phyloP scores from a whole-genome alignment of 2,113 vertebrate species.

The Melanocharis versteri region DNA sequence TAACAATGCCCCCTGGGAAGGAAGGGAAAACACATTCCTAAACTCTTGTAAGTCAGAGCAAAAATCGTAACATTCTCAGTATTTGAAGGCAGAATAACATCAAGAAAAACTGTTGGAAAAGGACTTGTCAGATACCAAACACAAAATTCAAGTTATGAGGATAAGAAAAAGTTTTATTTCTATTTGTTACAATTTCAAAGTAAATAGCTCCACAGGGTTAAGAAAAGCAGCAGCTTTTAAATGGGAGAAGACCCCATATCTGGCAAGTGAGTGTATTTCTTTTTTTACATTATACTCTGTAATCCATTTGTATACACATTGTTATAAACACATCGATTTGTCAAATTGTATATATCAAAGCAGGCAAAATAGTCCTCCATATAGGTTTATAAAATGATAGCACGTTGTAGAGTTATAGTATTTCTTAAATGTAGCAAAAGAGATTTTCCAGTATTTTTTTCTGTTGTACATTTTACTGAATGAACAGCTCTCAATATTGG shows the following conservation, averaged over 20 bases:
- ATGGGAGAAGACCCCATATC: not conserved
- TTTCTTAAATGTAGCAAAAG: not conserved
- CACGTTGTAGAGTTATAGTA: not conserved
- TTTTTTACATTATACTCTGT: not conserved
- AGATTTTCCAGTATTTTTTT: not conserved
- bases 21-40: slow-evolving; percentile 30
- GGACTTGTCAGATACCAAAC: not conserved
- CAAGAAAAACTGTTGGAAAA: slow-evolving; percentile 23
- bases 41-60: slow-evolving; percentile 34
- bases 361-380: not conserved
- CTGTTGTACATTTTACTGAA: not conserved
- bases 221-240: not conserved
- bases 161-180: slow-evolving; percentile 25
- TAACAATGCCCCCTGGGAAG: slow-evolving; percentile 56
- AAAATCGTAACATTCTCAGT: slow-evolving; percentile 39
- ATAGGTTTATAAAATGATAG: not conserved
- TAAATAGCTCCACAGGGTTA: not conserved
- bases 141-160: not conserved
- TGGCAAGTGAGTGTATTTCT: not conserved
- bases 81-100: slow-evolving; percentile 37
- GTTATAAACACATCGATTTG: not conserved
- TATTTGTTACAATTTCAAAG: slow-evolving; percentile 39
- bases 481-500: slow-evolving; percentile 23
- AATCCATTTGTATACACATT: not conserved
- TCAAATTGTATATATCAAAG: not conserved